Conservation (phyloP, 2,113 vertebrate species). For the Daubentonia madagascariensis region DNA sequence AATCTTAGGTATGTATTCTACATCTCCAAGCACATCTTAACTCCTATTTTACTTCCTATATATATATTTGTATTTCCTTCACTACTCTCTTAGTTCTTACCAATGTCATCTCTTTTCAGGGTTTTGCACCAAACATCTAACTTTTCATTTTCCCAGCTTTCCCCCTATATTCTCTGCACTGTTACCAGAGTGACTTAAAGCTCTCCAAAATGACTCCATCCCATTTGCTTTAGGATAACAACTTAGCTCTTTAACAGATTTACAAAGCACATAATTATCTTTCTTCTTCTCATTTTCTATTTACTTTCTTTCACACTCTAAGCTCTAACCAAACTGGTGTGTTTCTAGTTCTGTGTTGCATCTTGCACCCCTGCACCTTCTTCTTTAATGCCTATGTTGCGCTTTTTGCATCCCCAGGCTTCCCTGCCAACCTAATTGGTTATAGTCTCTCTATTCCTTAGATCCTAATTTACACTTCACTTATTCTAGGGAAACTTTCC, state of each 20-base stretch:
- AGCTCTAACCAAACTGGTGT: not conserved
- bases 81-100: not conserved
- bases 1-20: not conserved
- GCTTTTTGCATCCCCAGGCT: not conserved
- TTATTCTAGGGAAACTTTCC: not conserved
- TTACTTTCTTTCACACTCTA: not conserved
- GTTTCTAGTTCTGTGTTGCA: no score
- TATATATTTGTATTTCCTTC: not conserved
- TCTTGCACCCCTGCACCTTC: not conserved
- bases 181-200: not conserved
- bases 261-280: not conserved
- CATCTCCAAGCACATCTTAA: not conserved
- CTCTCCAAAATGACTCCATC: not conserved
- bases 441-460: not conserved
- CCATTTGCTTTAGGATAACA: not conserved
- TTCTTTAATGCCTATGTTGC: not conserved
- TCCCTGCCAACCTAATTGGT: not conserved
- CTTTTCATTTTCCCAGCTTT: not conserved
- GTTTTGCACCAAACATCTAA: not conserved
- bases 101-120: not conserved
- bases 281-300: not conserved
- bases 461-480: not conserved
- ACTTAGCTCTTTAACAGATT: not conserved
- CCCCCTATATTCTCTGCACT: not conserved
- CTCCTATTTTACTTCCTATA: not conserved